Percentiles rank a stretch among this genome's conserved stretches.
Evolutionary conservation across 2,888 invertebrate genomes (phyloP).

Genomic region (Melieria omissa): DNA sequence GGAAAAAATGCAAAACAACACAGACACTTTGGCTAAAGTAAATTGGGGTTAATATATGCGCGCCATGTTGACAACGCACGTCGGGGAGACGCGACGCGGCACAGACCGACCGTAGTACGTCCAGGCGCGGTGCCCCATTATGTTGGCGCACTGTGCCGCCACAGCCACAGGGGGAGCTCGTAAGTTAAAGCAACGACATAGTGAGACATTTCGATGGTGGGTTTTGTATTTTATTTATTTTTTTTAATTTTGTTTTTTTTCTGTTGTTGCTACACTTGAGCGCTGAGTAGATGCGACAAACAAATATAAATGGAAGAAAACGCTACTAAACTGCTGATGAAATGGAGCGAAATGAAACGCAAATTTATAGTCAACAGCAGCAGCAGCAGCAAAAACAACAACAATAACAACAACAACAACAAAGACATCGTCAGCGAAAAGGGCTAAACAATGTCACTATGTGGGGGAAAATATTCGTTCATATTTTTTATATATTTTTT

Average conservation of each 20-base stretch:
- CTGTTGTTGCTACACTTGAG: background rate
- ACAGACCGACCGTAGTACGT: background rate
- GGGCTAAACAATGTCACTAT: background rate
- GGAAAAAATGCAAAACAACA: background rate
- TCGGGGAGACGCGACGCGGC: constrained; percentile 7
- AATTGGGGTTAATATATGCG: constrained; percentile 37
- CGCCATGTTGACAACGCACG: constrained; percentile 24
- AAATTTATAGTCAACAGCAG: constrained; percentile 24
- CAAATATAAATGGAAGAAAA: background rate
- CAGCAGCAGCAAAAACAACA: constrained; percentile 20
- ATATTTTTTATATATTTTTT: background rate
- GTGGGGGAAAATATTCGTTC: too few relatives aligned
- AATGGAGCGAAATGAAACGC: constrained; percentile 32
- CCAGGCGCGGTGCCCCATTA: background rate
- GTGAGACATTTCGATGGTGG: too few relatives aligned
- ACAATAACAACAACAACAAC: constrained; percentile 12
- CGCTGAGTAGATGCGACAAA: background rate
- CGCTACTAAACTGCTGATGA: constrained; percentile 26
- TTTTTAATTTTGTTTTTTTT: constrained; percentile 15
- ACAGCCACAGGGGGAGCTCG: too few relatives aligned
- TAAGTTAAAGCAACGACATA: too few relatives aligned
- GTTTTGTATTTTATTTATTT: constrained; percentile 16
- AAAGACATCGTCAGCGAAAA: background rate
- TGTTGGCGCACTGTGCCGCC: constrained; percentile 10
- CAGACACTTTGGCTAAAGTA: constrained; percentile 15